Evolutionary conservation across 2,113 vertebrate species (phyloP).

Genomic region (Microcebus lehilahytsara): DNA sequence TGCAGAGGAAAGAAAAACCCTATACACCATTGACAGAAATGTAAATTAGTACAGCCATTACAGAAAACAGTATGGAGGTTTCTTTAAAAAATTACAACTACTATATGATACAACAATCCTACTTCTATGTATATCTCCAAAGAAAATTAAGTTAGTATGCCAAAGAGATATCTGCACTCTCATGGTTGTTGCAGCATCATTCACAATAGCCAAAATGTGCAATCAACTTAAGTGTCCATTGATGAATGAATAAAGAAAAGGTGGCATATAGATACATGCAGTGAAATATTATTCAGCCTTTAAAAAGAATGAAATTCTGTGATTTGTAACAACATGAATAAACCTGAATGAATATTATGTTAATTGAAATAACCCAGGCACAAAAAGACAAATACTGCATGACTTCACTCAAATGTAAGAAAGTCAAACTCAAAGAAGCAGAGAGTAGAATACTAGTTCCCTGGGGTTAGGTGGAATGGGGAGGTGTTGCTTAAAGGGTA

Average conservation of each 20-base stretch:
- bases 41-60: not conserved
- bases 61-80: not conserved
- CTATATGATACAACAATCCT: not conserved
- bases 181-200: not conserved
- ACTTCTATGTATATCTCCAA: not conserved
- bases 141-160: not conserved
- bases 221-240: not conserved
- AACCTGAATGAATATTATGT: not conserved
- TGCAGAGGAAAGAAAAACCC: not conserved
- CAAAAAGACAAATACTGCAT: not conserved
- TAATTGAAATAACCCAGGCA: not conserved
- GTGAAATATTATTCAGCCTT: not conserved
- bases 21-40: not conserved
- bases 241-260: not conserved
- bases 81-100: not conserved
- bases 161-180: not conserved
- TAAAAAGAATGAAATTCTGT: not conserved
- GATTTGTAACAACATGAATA: not conserved
- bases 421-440: not conserved
- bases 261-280: too few relatives aligned
- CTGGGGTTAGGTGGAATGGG: rapidly evolving
- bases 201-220: not conserved
- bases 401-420: not conserved
- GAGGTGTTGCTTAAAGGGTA: not conserved
- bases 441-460: not conserved